These are phyloP conservation scores for Macrochelys suwanniensis DNA, from an alignment of 2,797 vertebrate species.

Conservation along the genomic window DNA sequence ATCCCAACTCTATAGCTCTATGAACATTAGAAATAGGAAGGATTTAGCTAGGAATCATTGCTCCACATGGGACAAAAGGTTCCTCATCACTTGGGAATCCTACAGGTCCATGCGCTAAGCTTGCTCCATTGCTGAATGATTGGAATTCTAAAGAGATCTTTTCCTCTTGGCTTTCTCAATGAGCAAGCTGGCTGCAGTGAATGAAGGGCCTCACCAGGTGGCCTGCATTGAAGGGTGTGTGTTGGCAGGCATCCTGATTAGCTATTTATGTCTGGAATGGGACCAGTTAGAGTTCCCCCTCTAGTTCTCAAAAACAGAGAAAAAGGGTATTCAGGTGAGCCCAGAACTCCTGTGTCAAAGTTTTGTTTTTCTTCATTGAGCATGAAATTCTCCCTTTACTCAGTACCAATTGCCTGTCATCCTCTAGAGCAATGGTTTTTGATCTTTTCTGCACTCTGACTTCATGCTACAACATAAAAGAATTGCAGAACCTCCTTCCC, in stretches of 20 bases:
- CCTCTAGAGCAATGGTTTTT: background rate
- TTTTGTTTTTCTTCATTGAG: background rate
- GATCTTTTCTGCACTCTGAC: background rate
- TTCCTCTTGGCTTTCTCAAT: no score
- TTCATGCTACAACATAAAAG: background rate
- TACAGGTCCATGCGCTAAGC: no score
- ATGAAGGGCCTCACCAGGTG: no score
- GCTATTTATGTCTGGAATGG: background rate
- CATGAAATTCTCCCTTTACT: background rate
- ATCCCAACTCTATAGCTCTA: background rate
- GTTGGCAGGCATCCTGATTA: background rate
- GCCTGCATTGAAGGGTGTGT: no score
- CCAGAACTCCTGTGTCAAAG: background rate
- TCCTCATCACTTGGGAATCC: background rate
- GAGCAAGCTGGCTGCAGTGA: no score
- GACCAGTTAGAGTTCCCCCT: background rate
- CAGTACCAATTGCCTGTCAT: background rate
- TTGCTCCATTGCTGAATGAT: no score
- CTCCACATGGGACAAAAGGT: background rate
- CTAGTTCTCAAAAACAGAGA: background rate
- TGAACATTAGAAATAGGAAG: background rate
- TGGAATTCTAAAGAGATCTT: no score
- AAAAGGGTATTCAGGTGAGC: background rate
- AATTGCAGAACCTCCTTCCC: background rate
- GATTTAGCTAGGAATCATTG: background rate